These are phyloP conservation scores for Pteromalus puparum DNA, from an alignment of 1,140 invertebrate genomes.

Conservation along the genomic window DNA sequence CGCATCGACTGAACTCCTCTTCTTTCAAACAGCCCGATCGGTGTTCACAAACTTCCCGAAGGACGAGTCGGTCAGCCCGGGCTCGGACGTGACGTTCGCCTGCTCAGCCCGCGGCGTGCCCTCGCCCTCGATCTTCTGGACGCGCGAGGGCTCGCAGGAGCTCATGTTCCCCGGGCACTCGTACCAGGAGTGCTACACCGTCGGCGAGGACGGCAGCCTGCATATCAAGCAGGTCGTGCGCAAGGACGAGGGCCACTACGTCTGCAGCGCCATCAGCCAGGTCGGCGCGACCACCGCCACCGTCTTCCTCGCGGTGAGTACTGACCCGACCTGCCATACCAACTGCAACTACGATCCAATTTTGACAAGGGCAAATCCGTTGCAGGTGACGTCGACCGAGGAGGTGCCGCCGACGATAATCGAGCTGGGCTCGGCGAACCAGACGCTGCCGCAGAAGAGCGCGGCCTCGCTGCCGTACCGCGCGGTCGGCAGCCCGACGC, in stretches of 20 bases:
- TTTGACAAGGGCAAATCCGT: no score
- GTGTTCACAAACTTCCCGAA: conserved; percentile 86
- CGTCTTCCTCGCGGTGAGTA: conserved; percentile 86
- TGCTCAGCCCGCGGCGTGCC: conserved; percentile 91
- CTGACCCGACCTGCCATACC: no score
- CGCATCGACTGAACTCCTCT: no score
- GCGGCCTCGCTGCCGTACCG: conserved; percentile 89
- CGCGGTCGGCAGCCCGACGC: conserved; percentile 82
- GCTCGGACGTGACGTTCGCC: conserved; percentile 86
- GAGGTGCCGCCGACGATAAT: conserved; percentile 93
- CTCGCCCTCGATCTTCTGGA: conserved; percentile 91
- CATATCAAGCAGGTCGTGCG: conserved; percentile 85
- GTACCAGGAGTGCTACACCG: conserved; percentile 83
- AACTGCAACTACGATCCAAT: no score
- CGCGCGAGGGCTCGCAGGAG: conserved; percentile 87
- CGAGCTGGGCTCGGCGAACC: conserved; percentile 91
- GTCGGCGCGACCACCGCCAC: conserved; percentile 88
- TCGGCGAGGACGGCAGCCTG: conserved; percentile 85
- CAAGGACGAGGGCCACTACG: conserved; percentile 90
- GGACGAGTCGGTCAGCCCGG: conserved; percentile 85
- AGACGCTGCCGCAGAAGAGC: conserved; percentile 89
- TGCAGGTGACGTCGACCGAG: conserved; percentile 84
- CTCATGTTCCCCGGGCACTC: conserved; percentile 90
- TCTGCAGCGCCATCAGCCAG: conserved; percentile 91
- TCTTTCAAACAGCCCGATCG: conserved; percentile 82